phyloP scores from a whole-genome alignment of 2,797 vertebrate genomes.

The Rhynchonycteris naso region DNA sequence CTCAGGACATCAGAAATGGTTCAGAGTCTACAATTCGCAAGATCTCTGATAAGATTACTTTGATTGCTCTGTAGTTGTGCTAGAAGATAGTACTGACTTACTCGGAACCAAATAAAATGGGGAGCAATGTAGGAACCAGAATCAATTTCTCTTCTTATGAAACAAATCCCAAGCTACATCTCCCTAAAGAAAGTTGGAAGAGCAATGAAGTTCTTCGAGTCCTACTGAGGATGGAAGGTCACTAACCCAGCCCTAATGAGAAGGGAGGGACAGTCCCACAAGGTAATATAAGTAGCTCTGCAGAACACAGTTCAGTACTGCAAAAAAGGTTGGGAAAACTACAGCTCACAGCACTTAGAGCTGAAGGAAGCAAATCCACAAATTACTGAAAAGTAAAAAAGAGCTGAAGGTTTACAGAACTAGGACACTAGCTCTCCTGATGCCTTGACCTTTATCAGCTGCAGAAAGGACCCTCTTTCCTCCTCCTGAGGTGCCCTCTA shows the following conservation, averaged over 20 bases:
- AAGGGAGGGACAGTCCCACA: background rate
- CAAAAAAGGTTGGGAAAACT: background rate
- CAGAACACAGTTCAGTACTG: background rate
- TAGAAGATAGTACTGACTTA: conserved; percentile 31
- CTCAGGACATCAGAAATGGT: conserved; percentile 37
- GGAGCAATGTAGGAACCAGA: background rate
- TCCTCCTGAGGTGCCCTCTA: background rate
- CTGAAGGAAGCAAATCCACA: background rate
- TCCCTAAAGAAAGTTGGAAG: conserved; percentile 31
- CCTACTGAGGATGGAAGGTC: background rate
- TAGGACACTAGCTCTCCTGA: background rate
- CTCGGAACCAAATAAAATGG: background rate
- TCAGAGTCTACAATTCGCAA: conserved; percentile 15
- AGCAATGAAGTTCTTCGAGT: conserved; percentile 26
- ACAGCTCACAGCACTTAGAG: background rate
- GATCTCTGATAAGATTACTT: conserved; percentile 2
- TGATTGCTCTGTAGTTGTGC: background rate
- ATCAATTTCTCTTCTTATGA: conserved; percentile 33
- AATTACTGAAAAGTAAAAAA: conserved; percentile 43
- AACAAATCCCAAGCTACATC: conserved; percentile 46
- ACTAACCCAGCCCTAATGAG: background rate
- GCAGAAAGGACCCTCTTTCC: background rate
- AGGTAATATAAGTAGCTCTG: background rate
- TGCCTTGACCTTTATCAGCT: conserved; percentile 35
- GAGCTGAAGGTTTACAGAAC: background rate